Base-by-base conservation (phyloP, 2,888 invertebrate genomes). In the Idaea biselata region DNA sequence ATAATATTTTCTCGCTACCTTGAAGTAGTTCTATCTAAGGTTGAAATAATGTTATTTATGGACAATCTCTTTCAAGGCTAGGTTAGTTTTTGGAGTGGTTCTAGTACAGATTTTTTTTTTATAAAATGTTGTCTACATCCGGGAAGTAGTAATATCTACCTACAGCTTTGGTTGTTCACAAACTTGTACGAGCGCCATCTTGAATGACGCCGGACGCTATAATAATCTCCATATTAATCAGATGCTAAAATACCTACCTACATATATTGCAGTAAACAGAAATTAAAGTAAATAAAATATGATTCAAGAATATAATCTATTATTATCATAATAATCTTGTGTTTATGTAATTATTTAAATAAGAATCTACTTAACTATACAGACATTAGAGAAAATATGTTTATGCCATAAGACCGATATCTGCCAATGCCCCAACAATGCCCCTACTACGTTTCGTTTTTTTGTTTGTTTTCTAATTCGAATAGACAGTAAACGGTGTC, bases 41-140 rank as follows among this genome's bases (percentile, higher is more conserved):
- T 44, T 63, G 60, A 63, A 54, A 63, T 68, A 25, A 14, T 44
- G 44, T 44, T 44, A 62, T 63, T 62, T 61, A 65, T 65, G 18
- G 61, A 59, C 55, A 58, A 61, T 61, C 33, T 61, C 33, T 65
- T 65, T 58, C 62, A 55, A 58, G 14, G 18, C 64, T 65, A 66
- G 65, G 66, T 58, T 64, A 58, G 17, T 18, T 18, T 16, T 56
- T 56, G 56, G 18, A 18, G 2, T 56, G 18, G 17, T 55, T 55
- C 17, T 55, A 55, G 17, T 55, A 55, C 16, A 16, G 55, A 55
- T 16, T 55, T 55, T 58, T 64, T 64, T 57, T 32, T 58, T 17
- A 54, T 59, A 33, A 61, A 55, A 58, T 58, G n/a, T 55, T 55
- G 17, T 7, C 55, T 55, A 44, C 44, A 44, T 44, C 44, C 44